phyloP scores from a whole-genome alignment of 1,140 invertebrate genomes.

The Microplitis mediator region DNA sequence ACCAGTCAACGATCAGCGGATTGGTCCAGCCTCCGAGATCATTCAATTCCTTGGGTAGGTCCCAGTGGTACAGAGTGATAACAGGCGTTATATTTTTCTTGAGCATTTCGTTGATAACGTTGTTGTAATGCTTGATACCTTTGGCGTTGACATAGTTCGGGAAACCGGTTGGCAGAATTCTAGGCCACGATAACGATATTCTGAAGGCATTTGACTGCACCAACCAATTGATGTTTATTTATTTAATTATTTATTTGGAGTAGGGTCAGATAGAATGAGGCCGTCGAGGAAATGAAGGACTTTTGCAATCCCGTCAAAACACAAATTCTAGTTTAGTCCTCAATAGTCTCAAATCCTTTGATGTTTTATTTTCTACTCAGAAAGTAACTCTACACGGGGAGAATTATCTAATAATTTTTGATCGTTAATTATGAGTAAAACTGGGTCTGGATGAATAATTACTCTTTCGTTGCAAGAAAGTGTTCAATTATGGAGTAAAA shows the following conservation, averaged over 20 bases:
- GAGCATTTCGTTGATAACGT: conserved; percentile 65
- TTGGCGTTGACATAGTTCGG: conserved; percentile 56
- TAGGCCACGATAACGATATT: conserved; percentile 67
- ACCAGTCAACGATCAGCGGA: conserved; percentile 29
- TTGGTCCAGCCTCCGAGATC: conserved; percentile 39
- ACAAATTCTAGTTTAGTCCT: no score
- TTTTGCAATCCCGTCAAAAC: no score
- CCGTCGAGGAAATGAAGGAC: no score
- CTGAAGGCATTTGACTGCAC: conserved; percentile 53
- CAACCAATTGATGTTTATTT: background rate
- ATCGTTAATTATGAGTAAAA: no score
- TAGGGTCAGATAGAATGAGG: no score
- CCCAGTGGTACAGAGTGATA: conserved; percentile 67
- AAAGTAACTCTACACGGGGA: no score
- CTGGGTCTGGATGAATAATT: no score
- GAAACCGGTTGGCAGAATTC: conserved; percentile 62
- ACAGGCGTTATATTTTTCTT: conserved; percentile 61
- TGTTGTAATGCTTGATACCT: conserved; percentile 67
- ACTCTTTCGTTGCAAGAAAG: no score
- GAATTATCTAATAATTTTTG: no score
- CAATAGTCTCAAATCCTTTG: no score
- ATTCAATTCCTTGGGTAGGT: conserved; percentile 61
- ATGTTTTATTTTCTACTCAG: no score
- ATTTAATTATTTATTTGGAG: background rate
- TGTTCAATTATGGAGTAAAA: no score